These are phyloP conservation scores for Brachionus angularis DNA, from an alignment of 1,140 invertebrate genomes.

Conservation along the genomic window DNA sequence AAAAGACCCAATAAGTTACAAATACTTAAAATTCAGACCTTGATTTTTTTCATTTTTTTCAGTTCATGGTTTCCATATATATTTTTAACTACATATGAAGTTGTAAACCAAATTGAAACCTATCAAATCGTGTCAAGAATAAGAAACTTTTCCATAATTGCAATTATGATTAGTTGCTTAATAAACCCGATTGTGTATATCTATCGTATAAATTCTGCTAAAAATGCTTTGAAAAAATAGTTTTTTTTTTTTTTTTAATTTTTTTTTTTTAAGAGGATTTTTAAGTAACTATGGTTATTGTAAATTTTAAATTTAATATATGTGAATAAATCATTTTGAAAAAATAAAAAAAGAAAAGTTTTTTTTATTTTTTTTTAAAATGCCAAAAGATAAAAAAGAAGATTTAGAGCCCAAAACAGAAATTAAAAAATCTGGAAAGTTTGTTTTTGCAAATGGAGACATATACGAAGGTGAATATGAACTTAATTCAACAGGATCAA, in stretches of 20 bases:
- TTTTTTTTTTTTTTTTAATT: too few species aligned
- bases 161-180: conserved; percentile 11
- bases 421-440: conserved; percentile 22
- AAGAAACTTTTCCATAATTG: conserved; percentile 21
- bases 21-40: not conserved
- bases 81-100: not conserved
- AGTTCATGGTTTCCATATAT: conserved; percentile 27
- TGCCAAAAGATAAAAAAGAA: conserved; percentile 27
- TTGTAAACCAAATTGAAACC: not conserved
- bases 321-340: not conserved
- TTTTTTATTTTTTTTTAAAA: not conserved
- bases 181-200: conserved; percentile 10
- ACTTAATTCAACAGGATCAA: not conserved
- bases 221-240: not conserved
- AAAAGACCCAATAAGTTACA: not conserved
- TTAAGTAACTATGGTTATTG: too few species aligned
- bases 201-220: not conserved
- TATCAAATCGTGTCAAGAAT: not conserved
- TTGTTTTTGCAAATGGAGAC: conserved; percentile 41
- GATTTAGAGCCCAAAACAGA: conserved; percentile 3
- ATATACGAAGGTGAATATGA: conserved; percentile 39
- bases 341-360: not conserved
- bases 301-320: not conserved
- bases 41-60: conserved; percentile 31
- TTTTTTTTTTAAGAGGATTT: too few species aligned